Evolutionary conservation across 2,797 vertebrate species (phyloP).

Genomic region (Falco columbarius): DNA sequence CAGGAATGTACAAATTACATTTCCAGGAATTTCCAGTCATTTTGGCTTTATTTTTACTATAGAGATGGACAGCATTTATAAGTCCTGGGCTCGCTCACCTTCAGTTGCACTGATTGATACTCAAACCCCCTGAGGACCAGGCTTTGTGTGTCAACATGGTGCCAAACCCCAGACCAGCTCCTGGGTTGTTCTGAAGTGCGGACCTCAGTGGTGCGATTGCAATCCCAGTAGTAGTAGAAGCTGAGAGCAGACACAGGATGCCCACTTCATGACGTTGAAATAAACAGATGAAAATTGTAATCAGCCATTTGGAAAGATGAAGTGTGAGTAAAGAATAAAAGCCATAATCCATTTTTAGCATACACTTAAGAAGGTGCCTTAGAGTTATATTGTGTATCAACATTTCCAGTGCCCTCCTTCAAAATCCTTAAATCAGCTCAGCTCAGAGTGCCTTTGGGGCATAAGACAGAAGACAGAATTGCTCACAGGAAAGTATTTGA

Average conservation of each 20-base stretch:
- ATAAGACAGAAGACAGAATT: background rate
- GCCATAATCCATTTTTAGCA: conserved; percentile 44
- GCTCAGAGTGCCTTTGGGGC: conserved; percentile 55
- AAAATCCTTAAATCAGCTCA: conserved; percentile 66
- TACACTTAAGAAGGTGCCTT: conserved; percentile 22
- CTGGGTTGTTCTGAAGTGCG: background rate
- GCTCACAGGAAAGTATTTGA: conserved; percentile 34
- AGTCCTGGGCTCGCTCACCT: background rate
- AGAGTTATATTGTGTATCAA: conserved; percentile 16
- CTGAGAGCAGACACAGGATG: background rate
- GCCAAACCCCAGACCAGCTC: background rate
- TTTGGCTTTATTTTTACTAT: background rate
- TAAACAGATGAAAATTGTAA: conserved; percentile 3
- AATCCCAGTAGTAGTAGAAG: background rate
- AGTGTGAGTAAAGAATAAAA: conserved; percentile 28
- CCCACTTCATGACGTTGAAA: background rate
- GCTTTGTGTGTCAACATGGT: background rate
- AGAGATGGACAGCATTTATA: background rate
- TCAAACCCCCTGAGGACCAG: background rate
- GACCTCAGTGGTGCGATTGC: background rate
- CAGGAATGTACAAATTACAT: background rate
- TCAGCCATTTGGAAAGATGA: conserved; percentile 22
- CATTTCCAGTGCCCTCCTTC: background rate
- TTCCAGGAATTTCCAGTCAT: background rate
- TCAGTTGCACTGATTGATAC: background rate